phyloP scores from a whole-genome alignment of 2,113 vertebrate species.

The Pluvianellus socialis region DNA sequence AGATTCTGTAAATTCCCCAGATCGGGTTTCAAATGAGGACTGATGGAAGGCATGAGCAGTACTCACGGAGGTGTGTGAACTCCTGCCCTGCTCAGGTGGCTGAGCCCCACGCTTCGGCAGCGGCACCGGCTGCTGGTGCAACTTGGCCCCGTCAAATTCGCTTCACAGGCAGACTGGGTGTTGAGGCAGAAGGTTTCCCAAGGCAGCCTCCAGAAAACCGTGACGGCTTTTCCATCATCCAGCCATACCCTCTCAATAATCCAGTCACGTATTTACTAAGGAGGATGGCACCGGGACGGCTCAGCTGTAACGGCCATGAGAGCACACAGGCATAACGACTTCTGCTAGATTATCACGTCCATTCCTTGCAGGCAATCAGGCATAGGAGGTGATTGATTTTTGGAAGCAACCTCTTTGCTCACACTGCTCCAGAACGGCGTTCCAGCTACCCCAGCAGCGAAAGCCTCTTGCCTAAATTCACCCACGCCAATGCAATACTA shows the following conservation, averaged over 20 bases:
- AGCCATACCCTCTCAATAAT: background rate
- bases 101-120: rapidly evolving
- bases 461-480: background rate
- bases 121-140: background rate
- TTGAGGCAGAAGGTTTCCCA: background rate
- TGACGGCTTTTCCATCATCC: background rate
- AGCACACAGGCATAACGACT: background rate
- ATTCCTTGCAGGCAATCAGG: background rate
- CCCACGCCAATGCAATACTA: background rate
- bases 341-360: background rate
- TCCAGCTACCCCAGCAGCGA: background rate
- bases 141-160: rapidly evolving
- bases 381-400: background rate
- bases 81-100: background rate
- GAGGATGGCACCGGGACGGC: background rate
- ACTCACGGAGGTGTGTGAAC: background rate
- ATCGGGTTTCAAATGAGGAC: rapidly evolving
- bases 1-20: background rate
- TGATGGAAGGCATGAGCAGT: background rate
- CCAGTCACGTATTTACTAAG: background rate
- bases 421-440: background rate
- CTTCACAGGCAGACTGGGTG: background rate
- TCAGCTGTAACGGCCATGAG: background rate
- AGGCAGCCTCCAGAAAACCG: background rate
- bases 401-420: background rate